Evolutionary conservation across 2,888 invertebrate species (phyloP), one percentile per base, ranked within the genome.

Genomic region (Drosophila falleni): DNA sequence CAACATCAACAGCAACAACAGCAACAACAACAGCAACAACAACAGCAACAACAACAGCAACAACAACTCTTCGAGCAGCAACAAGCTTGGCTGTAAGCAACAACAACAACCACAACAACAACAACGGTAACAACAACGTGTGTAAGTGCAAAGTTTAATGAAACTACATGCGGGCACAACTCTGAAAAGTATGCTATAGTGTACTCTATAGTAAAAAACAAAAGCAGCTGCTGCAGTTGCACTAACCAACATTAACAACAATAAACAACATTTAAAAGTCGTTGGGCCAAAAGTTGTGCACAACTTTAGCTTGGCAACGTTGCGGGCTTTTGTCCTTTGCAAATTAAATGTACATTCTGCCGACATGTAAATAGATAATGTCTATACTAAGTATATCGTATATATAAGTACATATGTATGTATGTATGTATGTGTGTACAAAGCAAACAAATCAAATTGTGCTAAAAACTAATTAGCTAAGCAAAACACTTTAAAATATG

Each of bases 241-340:
- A 61, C 59, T 69, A 55, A 65, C 41, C 66, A 75, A 71, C 78
- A 74, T 65, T 67, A 74, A 70, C 67, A 75, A 67, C 81, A 81
- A 83, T 86, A 75, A 86, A 80, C 80, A 88, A 87, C 89, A 88
- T 80, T 86, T 86, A 83, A 88, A 88, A 88, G 78, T 78, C 74
- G 78, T 61, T 65, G 81, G 77, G 71, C 60, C 81, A 71, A 80
- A 81, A 83, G 81, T 88, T 80, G 51, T 19, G 31, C 29, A 39
- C 56, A 80, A 74, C 67, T 84, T 67, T 58, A 26, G 44, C 33
- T 50, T 44, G 67, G 44, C 53, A 74, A 62, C 67, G 66, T 79
- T 81, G 71, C 71, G 85, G 86, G 58, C 78, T 66, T 46, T 70
- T 76, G 62, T 55, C 65, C 59, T 80, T 49, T 85, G 80, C 80